phyloP scores from a whole-genome alignment of 1,140 invertebrate genomes.

The Drosophila subpulchrella region DNA sequence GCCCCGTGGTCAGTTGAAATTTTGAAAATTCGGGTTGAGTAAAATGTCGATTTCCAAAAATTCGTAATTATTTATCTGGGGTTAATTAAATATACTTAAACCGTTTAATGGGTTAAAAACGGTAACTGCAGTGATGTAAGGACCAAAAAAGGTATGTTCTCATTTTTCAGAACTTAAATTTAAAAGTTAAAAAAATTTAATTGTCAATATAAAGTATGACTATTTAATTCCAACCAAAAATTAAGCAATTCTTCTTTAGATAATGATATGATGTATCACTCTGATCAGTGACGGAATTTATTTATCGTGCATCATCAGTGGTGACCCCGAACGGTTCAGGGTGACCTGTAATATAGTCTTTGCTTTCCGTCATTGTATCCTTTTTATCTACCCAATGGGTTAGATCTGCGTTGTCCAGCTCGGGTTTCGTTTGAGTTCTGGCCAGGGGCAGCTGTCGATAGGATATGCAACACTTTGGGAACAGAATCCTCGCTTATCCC shows the following conservation, averaged over 20 bases:
- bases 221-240: too few relatives aligned
- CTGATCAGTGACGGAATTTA: neutral
- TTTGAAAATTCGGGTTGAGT: constrained; percentile 12
- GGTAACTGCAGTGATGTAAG: neutral
- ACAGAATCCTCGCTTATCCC: constrained; percentile 27
- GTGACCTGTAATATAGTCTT: too few relatives aligned
- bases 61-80: constrained; percentile 26
- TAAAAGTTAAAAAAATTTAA: neutral
- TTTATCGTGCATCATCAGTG: neutral
- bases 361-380: constrained; percentile 11
- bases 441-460: constrained; percentile 31
- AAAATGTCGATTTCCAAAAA: constrained; percentile 15
- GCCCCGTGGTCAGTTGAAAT: constrained; percentile 3
- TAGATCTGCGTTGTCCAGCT: constrained; percentile 14
- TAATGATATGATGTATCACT: too few relatives aligned
- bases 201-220: neutral
- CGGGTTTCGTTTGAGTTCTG: neutral
- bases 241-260: neutral
- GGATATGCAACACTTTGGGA: neutral
- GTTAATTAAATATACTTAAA: constrained; percentile 11
- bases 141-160: neutral
- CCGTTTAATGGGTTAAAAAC: neutral
- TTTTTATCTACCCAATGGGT: constrained; percentile 18
- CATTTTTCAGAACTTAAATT: neutral
- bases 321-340: too few relatives aligned